Evolutionary conservation across 2,888 invertebrate genomes (phyloP).

Genomic region (Callyntrura sp.): DNA sequence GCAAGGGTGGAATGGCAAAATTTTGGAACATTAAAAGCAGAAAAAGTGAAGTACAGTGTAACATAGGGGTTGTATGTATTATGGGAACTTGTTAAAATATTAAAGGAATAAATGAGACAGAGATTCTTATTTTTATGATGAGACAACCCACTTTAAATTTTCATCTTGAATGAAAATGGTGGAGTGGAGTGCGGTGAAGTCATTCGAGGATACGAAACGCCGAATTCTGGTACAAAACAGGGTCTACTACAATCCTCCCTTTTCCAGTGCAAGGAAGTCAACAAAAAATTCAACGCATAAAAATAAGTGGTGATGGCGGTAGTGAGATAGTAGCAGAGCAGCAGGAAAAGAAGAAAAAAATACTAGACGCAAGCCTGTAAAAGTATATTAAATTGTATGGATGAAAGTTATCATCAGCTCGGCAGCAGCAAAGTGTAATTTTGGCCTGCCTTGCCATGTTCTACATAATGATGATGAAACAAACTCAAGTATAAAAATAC

Average conservation of each 20-base stretch:
- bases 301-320: slow-evolving; percentile 14
- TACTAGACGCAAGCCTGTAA: neutral
- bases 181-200: neutral
- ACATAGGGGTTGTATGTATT: neutral
- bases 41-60: slow-evolving; percentile 23
- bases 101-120: slow-evolving; percentile 59
- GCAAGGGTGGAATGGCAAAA: neutral
- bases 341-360: slow-evolving; percentile 26
- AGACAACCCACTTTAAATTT: slow-evolving; percentile 59
- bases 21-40: slow-evolving; percentile 28
- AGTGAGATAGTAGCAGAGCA: neutral
- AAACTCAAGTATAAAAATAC: slow-evolving; percentile 14
- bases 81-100: slow-evolving; percentile 62
- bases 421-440: slow-evolving; percentile 42
- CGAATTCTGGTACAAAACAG: neutral
- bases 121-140: slow-evolving; percentile 61
- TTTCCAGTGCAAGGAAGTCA: neutral
- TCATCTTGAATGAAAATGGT: slow-evolving; percentile 47
- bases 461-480: slow-evolving; percentile 41
- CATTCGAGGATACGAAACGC: neutral
- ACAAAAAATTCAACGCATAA: slow-evolving; percentile 4
- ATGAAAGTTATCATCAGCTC: slow-evolving; percentile 29
- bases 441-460: slow-evolving; percentile 26
- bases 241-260: neutral
- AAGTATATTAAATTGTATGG: slow-evolving; percentile 51